These are phyloP conservation scores for Astur gentilis DNA, from an alignment of 2,113 vertebrate genomes.

Conservation along the genomic window DNA sequence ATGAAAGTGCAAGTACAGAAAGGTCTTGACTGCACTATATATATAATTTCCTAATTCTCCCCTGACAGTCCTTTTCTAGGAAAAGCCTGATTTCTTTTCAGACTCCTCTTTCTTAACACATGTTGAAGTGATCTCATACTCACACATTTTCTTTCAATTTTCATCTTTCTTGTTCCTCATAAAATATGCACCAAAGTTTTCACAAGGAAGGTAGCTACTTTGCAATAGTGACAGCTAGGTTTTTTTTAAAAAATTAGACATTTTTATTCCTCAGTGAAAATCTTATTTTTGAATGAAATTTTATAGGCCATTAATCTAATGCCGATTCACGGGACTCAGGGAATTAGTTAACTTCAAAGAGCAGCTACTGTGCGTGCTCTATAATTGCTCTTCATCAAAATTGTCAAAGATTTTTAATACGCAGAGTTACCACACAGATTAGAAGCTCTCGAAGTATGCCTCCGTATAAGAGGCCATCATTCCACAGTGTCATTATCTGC, in stretches of 20 bases:
- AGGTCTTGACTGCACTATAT: background rate
- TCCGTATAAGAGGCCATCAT: background rate
- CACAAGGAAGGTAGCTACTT: background rate
- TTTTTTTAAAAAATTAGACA: background rate
- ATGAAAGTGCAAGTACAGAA: background rate
- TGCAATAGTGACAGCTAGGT: background rate
- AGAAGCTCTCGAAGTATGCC: background rate
- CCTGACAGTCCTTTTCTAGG: background rate
- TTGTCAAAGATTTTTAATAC: conserved; percentile 27
- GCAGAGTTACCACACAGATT: conserved; percentile 10
- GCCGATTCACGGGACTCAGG: background rate
- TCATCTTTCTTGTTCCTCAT: background rate
- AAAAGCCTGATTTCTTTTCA: background rate
- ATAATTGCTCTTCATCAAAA: conserved; percentile 19
- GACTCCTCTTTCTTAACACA: background rate
- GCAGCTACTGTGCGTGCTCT: background rate
- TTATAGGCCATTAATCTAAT: background rate
- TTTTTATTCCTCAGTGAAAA: background rate
- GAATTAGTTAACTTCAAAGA: conserved; percentile 9
- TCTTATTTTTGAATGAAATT: background rate
- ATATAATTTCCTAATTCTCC: background rate
- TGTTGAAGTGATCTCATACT: background rate
- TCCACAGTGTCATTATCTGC: conserved; percentile 1
- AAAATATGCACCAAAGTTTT: background rate
- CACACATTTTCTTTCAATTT: background rate